Evolutionary conservation across 1,140 invertebrate genomes (phyloP), one percentile per base, ranked within the genome.

Genomic region (Wasmannia auropunctata): DNA sequence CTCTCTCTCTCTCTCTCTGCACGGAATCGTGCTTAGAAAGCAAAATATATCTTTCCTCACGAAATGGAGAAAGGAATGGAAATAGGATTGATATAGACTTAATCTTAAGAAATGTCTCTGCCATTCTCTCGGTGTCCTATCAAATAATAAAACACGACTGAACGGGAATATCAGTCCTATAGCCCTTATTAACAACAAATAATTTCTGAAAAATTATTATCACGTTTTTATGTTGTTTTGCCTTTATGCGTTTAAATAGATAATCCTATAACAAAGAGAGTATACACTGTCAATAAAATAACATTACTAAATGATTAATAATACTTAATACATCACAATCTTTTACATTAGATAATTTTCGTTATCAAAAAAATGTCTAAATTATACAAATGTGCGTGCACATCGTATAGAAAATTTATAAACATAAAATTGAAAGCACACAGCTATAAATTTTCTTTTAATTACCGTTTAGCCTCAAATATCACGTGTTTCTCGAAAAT

Each of bases 21-120:
- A 54, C 49, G 6, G 79, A 83, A 74, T 43, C 56, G 49, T 74
- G 79, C 79, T 83, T 58, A 83, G 70, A 74, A 46, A 74, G 67
- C 67, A 74, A 72, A 74, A 54, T 49, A 54, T 49, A 25, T 56
- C 40, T 72, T 43, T 43, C 31, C 19, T 58, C 25, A 16, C 25
- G 65, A 72, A 28, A 28, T 16, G 19, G 25, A 51, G 14, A 58
- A 56, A 70, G 34, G n/a, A 62, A 74, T 80, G 34, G 19, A 83
- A 72, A 62, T 56, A 14, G 14, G 1, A 40, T 25, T 72, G 46
- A 14, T 37, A 81, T 81, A 80, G 49, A 16, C 51, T 74, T 83
- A 83, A 72, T 74, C 67, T 60, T 28, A 54, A 8, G 19, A 74
- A 37, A 83, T 34, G 28, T 83, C 28, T 74, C 37, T 10, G n/a